These are phyloP conservation scores for Harmothoe impar DNA, from an alignment of 2,888 invertebrate species.

Conservation along the genomic window DNA sequence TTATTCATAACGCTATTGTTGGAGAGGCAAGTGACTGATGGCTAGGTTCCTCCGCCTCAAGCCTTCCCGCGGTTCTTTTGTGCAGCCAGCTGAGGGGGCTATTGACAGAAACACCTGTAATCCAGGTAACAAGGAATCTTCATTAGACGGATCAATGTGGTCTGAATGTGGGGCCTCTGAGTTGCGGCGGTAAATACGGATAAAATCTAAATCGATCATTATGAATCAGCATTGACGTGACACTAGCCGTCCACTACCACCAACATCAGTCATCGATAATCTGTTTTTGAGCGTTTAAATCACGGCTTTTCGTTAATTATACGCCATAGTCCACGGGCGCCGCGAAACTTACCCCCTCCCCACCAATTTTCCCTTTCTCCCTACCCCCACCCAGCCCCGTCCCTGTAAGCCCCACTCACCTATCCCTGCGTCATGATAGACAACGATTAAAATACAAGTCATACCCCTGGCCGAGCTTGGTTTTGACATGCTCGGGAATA, in stretches of 20 bases:
- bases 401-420: background rate
- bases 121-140: conserved; percentile 60
- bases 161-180: conserved; percentile 17
- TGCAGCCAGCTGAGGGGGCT: background rate
- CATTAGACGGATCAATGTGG: conserved; percentile 45
- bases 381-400: background rate
- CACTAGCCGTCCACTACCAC: conserved; percentile 23
- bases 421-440: conserved; percentile 28
- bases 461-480: conserved; percentile 21
- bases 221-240: conserved; percentile 58
- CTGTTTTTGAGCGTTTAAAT: conserved; percentile 56
- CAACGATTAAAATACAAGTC: conserved; percentile 57
- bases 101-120: conserved; percentile 52
- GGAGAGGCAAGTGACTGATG: conserved; percentile 1
- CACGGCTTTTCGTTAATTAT: conserved; percentile 60
- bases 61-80: conserved; percentile 32
- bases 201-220: conserved; percentile 59
- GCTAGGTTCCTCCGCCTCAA: conserved; percentile 31
- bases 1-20: conserved; percentile 45
- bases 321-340: background rate
- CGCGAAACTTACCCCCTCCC: background rate
- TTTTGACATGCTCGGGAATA: conserved; percentile 4
- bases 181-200: conserved; percentile 16
- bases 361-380: background rate
- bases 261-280: conserved; percentile 43